These are phyloP conservation scores for Tetragonisca angustula DNA, from an alignment of 2,888 invertebrate species.

Conservation along the genomic window DNA sequence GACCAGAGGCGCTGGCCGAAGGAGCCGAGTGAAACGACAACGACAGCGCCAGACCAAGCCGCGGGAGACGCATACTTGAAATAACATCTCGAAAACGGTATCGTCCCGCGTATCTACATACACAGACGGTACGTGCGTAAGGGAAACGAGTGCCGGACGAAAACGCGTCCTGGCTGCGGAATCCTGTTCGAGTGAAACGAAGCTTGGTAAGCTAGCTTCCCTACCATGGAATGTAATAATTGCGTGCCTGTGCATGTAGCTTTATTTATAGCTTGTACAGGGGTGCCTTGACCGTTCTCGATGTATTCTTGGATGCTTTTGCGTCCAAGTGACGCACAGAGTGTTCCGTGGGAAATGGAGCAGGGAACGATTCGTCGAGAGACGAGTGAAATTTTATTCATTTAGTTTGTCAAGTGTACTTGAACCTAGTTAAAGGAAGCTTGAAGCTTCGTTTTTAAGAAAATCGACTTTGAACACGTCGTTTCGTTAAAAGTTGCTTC, in stretches of 20 bases:
- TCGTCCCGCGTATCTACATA: neutral
- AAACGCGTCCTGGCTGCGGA: neutral
- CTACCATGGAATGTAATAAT: conserved; percentile 3
- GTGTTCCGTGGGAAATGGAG: no score
- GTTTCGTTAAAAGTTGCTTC: no score
- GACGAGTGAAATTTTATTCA: no score
- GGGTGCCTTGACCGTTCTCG: neutral
- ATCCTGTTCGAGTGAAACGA: neutral
- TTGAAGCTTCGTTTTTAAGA: no score
- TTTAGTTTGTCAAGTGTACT: no score
- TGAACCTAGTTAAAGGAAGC: no score
- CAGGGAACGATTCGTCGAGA: no score
- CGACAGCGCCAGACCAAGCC: conserved; percentile 10
- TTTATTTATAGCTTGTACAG: neutral
- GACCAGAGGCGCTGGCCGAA: conserved; percentile 6
- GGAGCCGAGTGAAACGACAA: neutral
- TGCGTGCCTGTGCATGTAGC: neutral
- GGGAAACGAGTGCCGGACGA: conserved; percentile 16
- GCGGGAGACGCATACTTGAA: conserved; percentile 52
- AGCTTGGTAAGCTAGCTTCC: neutral
- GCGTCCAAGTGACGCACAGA: neutral
- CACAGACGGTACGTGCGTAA: conserved; percentile 13
- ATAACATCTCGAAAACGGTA: conserved; percentile 54
- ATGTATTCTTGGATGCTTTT: neutral
- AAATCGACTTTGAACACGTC: no score